Base-by-base conservation (phyloP, 2,797 vertebrate species). In the Tapera naevia region DNA sequence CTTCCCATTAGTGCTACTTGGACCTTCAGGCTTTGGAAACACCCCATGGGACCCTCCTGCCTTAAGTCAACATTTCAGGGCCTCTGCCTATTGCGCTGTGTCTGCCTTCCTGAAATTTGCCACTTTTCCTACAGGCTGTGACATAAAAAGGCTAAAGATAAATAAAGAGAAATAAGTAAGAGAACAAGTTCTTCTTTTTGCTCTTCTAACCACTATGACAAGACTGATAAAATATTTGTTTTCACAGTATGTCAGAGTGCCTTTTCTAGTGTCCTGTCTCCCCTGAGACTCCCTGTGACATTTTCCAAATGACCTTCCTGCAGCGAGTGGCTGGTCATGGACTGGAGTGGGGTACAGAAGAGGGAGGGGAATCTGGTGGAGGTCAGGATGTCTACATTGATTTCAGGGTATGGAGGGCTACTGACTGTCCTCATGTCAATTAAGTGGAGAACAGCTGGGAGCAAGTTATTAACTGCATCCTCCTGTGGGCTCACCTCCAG, bases 11-110 rank as follows among this genome's bases (percentile, higher is more conserved):
- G 12, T 4, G 0, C 57, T 64, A 8, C 27, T 18, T 23, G 87
- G 60, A 60, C 46, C 62, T 57, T 14, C 70, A 66, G 70, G n/a
- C 62, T 80, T 50, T 62, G 56, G 46, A 10, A 74, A 79, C 10
- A 11, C 4, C 35, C 54, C 66, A 50, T 0, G 0, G 72, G 57
- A 41, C 35, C 51, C 60, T 56, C 0, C 0, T 23, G 62, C 60
- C 80, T 69, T 10, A 28, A 65, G 17, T 69, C 15, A 13, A 33
- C 7, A 2, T 78, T 90, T 71, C 65, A 33, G 67, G 32, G 19
- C 4, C 37, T 33, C 51, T 3, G 6, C 18, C 8, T 24, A 18
- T 13, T n/a, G 60, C 16, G 67, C 88, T 50, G 41, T 9, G n/a
- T 12, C 54, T 67, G 43, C 13, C 48, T 39, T 4, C 3, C 53